phyloP scores from a whole-genome alignment of 2,888 invertebrate genomes.

The Amaurobius ferox region DNA sequence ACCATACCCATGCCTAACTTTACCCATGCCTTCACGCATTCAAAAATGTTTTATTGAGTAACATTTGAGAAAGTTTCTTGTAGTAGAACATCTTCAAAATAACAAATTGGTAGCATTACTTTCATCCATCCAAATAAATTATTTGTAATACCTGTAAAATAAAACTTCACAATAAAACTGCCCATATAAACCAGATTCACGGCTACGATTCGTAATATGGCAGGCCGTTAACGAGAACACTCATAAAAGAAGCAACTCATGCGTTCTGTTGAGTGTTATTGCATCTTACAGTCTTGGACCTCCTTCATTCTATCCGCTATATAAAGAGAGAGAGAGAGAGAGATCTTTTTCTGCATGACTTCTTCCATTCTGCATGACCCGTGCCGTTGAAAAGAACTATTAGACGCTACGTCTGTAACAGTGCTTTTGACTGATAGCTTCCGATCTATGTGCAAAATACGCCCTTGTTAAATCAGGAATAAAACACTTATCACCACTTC shows the following conservation, averaged over 20 bases:
- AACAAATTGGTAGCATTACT: too few species aligned
- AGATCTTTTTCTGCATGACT: not conserved
- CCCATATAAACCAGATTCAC: too few species aligned
- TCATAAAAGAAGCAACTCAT: not conserved
- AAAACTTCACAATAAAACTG: too few species aligned
- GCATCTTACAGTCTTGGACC: not conserved
- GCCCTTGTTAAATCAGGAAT: slow-evolving; percentile 1
- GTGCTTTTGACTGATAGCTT: not conserved
- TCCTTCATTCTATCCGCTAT: not conserved
- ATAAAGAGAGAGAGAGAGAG: not conserved
- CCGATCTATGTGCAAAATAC: not conserved
- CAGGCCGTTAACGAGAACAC: not conserved
- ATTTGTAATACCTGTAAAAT: too few species aligned
- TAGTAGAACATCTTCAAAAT: too few species aligned
- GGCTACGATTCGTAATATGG: too few species aligned
- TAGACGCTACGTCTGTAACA: not conserved
- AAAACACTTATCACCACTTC: not conserved
- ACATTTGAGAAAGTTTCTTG: too few species aligned
- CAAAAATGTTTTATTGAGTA: too few species aligned
- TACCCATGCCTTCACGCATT: too few species aligned
- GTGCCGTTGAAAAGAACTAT: not conserved
- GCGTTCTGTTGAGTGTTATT: not conserved
- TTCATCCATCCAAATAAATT: too few species aligned
- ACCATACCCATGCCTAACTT: too few species aligned
- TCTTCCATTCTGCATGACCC: not conserved